Base-by-base conservation (phyloP, 92 coral and sea anemone species). In the Bergia puertoricense region DNA sequence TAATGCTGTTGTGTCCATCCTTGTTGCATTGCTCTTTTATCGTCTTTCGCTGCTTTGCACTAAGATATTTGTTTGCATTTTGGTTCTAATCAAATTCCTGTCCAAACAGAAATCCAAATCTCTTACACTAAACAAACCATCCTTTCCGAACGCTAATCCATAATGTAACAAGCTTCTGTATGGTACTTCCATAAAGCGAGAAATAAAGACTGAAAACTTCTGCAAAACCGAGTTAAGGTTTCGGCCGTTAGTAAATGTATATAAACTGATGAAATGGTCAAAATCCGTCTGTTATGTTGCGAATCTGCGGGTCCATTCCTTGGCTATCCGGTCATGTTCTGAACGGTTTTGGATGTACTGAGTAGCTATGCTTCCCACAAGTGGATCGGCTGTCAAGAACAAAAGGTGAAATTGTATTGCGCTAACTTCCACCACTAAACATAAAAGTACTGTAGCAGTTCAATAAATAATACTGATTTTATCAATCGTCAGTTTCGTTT, bases 311-410 rank as follows among this genome's bases (percentile, higher is more conserved):
- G 93, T 91, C 93, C 93, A 91, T 48, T 91, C 93, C 66, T 48
- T 91, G 11, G 93, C 93, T 76, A 88, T 76, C 88, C 93, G 44
- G 86, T 91, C 93, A 76, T 91, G 93, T 88, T 91, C 93, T 4
- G 81, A 76, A 46, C 93, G 89, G 90, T 91, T 91, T 23, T 86
- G 89, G 80, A 72, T 86, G 75, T 91, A 91, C 73, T 81, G 88
- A 15, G 93, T 91, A 6, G 93, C 93, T 62, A 91, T 87, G 74
- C 93, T 91, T 43, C 93, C 93, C 43, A 91, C 93, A 30, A 91
- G 89, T 45, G 93, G 93, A 88, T 91, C 93, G 76, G 89, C 93
- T 91, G 76, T 42, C 50, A 75, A 41, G 51, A 40, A 56, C 23
- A 88, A 23, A 22, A 45, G 41, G 6, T 66, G 11, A 2, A 16